Evolutionary conservation across 2,113 vertebrate genomes (phyloP), one percentile per base, ranked within the genome.

Genomic region (Nerophis lumbriciformis): DNA sequence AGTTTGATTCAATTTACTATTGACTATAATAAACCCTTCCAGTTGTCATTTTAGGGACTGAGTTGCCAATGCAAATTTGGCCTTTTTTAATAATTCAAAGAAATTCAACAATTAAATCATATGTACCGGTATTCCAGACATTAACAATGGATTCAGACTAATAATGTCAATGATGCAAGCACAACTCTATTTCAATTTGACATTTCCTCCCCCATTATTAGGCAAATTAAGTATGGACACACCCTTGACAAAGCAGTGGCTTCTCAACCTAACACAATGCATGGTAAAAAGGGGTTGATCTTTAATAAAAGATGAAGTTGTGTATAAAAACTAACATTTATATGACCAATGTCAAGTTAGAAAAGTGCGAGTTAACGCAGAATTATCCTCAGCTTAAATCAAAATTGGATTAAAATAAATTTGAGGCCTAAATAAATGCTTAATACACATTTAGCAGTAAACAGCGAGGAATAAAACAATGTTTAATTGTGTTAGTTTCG

Each of bases 171-270:
- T 28, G 28, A 28, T 3, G 28, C 28, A 28, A 28, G 2, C 28
- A 28, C 28, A 37, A 71, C 59, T 63, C 53, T 12, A 28, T 19
- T 4, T n/a, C 11, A 54, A 53, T 61, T 8, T 61, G 50, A 37
- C 6, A 45, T 15, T 11, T 73, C 62, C 47, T 28, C 48, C 70
- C 55, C 50, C 39, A 79, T 79, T 75, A 10, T 13, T 66, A 55
- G 44, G 47, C 71, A 52, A n/a, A 55, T 39, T 39, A 54, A 44
- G 47, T 48, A 50, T 68, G 74, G 78, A 74, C 77, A 84, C 82
- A 83, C 80, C 83, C 76, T 74, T 71, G 55, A 71, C 71, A 47
- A 66, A 59, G 39, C 48, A 56, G 28, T 21, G 54, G 37, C 12
- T 64, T n/a, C n/a, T n/a, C n/a, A n/a, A n/a, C n/a, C n/a, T n/a